Conservation (phyloP, 2,797 vertebrate genomes). For the Australoheros facetus region DNA sequence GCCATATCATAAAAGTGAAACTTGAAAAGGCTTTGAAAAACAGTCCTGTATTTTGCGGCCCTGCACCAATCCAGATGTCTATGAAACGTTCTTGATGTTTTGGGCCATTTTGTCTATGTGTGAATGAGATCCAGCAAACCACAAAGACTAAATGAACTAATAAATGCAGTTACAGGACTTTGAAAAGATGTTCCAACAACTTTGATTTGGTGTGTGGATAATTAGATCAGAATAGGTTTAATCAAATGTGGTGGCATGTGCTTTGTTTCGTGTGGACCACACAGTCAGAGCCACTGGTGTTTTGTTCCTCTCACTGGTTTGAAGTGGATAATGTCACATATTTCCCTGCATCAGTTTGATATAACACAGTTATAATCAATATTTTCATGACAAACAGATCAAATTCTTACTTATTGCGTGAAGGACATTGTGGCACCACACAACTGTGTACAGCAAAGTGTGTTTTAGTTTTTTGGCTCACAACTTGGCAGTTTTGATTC, state of each 20-base stretch:
- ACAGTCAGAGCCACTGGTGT: background rate
- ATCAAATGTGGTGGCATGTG: background rate
- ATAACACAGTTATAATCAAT: background rate
- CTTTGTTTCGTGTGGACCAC: background rate
- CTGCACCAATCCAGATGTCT: background rate
- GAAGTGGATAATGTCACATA: background rate
- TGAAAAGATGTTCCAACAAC: background rate
- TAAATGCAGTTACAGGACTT: background rate
- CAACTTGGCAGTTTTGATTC: too few relatives aligned
- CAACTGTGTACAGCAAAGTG: too few relatives aligned
- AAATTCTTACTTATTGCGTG: background rate
- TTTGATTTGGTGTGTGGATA: background rate
- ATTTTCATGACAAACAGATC: accelerated
- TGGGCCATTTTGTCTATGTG: background rate
- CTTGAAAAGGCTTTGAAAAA: background rate
- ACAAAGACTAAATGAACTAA: background rate
- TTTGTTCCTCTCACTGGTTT: background rate
- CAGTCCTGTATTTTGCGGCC: background rate
- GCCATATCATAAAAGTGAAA: background rate
- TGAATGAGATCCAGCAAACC: background rate
- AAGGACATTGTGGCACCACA: background rate
- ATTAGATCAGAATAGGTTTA: background rate
- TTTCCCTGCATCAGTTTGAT: background rate
- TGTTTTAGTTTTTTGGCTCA: too few relatives aligned
- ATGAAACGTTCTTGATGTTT: background rate